Conservation (phyloP, 1,140 invertebrate genomes). For the Hyles vespertilio region DNA sequence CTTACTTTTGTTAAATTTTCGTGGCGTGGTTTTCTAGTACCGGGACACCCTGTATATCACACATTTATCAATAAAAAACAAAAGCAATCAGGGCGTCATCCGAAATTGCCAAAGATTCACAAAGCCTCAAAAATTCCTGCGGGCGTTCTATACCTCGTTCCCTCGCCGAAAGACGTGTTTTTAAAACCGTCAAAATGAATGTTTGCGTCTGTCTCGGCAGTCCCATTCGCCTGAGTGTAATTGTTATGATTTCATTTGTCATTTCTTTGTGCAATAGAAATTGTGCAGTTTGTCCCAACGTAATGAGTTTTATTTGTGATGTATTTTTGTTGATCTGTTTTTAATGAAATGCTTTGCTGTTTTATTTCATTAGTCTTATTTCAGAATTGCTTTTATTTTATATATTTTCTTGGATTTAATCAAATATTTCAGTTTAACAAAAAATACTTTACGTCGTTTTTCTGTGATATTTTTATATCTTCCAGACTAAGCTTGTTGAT, state of each 20-base stretch:
- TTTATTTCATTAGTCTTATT: too few relatives aligned
- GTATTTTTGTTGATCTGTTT: not conserved
- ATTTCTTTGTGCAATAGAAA: slow-evolving; percentile 16
- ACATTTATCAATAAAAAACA: slow-evolving; percentile 12
- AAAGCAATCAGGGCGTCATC: slow-evolving; percentile 3
- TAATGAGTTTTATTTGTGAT: not conserved
- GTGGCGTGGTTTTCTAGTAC: too few relatives aligned
- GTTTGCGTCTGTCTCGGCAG: slow-evolving; percentile 13
- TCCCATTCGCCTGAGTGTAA: slow-evolving; percentile 21
- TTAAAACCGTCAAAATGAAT: slow-evolving; percentile 15
- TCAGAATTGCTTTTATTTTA: too few relatives aligned
- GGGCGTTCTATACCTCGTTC: slow-evolving; percentile 1
- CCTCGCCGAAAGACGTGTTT: slow-evolving; percentile 13
- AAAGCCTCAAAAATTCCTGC: slow-evolving; percentile 7
- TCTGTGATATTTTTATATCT: too few relatives aligned
- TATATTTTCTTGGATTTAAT: too few relatives aligned
- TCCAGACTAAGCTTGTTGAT: too few relatives aligned
- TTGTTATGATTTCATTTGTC: slow-evolving; percentile 23
- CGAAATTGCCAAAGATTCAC: slow-evolving; percentile 2
- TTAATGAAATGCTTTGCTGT: not conserved
- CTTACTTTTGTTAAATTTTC: too few relatives aligned
- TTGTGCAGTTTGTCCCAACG: slow-evolving; percentile 9
- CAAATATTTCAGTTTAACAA: too few relatives aligned
- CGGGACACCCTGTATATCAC: not conserved
- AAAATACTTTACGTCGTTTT: too few relatives aligned